Evolutionary conservation across 2,888 invertebrate genomes (phyloP).

Genomic region (Eretmocerus hayati): DNA sequence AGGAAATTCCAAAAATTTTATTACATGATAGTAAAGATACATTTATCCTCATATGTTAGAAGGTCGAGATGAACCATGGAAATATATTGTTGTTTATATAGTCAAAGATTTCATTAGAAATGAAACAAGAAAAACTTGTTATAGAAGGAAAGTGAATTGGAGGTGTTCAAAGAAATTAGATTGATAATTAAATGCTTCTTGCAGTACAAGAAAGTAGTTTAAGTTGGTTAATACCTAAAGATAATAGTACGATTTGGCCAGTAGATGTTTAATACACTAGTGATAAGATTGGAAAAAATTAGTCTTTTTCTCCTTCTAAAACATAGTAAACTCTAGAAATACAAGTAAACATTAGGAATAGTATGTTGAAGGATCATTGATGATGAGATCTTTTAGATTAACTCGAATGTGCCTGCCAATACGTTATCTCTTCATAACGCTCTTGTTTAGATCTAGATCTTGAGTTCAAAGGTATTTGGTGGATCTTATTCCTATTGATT

Average conservation of each 20-base stretch:
- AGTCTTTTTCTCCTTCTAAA: constrained; percentile 9
- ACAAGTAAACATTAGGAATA: constrained; percentile 20
- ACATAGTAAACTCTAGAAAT: constrained; percentile 23
- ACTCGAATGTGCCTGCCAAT: constrained; percentile 46
- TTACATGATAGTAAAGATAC: constrained; percentile 14
- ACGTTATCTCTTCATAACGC: constrained; percentile 44
- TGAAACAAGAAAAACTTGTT: constrained; percentile 3
- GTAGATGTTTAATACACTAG: constrained; percentile 29
- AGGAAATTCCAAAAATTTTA: constrained; percentile 15
- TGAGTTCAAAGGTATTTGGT: constrained; percentile 37
- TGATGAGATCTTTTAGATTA: constrained; percentile 33
- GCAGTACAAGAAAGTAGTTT: constrained; percentile 18
- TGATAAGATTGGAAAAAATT: constrained; percentile 26
- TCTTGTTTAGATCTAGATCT: constrained; percentile 42
- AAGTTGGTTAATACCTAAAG: constrained; percentile 13
- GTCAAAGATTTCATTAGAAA: constrained; percentile 19
- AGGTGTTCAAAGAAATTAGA: too few relatives aligned
- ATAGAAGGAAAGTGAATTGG: too few relatives aligned
- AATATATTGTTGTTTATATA: constrained; percentile 20
- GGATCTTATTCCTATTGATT: too few relatives aligned
- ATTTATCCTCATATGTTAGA: constrained; percentile 19
- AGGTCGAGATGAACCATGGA: constrained; percentile 12
- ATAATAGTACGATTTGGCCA: constrained; percentile 13
- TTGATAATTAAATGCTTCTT: too few relatives aligned
- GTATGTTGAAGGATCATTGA: constrained; percentile 21